Base-by-base conservation (phyloP, 2,113 vertebrate genomes). In the Zosterops borbonicus region DNA sequence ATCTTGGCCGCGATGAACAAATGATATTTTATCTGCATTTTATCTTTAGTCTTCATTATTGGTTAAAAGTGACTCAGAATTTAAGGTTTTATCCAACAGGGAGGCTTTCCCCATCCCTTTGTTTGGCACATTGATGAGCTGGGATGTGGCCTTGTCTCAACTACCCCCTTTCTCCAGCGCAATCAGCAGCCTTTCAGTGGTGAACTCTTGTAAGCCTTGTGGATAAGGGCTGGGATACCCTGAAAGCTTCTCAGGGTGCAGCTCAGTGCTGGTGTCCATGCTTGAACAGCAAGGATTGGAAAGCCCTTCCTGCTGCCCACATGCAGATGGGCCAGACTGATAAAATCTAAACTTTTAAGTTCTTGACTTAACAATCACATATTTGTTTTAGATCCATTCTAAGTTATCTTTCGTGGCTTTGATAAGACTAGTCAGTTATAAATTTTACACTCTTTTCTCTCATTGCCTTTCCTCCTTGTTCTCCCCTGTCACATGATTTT, bases 181-280 rank as follows among this genome's bases (percentile, higher is more conserved):
- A 16, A 39, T 69, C 53, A 52, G 25, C 56, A 62, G 16, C 5
- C n/a, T 69, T 6, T 23, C 15, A 60, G 44, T 0, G 0, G 22
- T 47, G 39, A 63, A 35, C 15, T 11, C 29, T 21, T 42, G 5
- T 7, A 35, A 77, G 25, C 19, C 47, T 28, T 62, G 28, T 22
- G 75, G 42, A 4, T 44, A 49, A 52, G 16, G 44, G 60, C n/a
- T 85, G 56, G 62, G 31, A 31, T 63, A 7, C 12, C 12, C 33
- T 22, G 9, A 67, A 14, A 58, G 52, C 25, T 89, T 58, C 29
- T 5, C 23, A 23, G 25, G 28, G 9, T 7, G 24, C 47, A 85
- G 52, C 19, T 70, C 56, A 21, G 46, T 21, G 53, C 44, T 71
- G 42, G 28, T 41, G 10, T 27, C 22, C 4, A 0, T n/a, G 27